A percentile compares a stretch with the other conserved stretches of the same genome.
phyloP scores from a whole-genome alignment of 2,113 vertebrate species.

The Hyla sarda region DNA sequence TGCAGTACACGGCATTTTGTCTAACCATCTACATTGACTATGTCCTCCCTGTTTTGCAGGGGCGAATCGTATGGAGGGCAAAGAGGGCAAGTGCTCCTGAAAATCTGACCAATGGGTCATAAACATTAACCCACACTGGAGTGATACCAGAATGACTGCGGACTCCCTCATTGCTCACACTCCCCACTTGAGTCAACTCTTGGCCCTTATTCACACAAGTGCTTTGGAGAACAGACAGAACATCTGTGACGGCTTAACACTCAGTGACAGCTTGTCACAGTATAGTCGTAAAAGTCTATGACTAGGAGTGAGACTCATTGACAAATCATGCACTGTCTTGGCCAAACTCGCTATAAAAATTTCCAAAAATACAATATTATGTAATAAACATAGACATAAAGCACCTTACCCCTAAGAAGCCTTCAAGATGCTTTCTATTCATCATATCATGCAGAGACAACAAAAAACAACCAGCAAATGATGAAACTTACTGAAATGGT shows the following conservation, averaged over 20 bases:
- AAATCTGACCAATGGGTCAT: background rate
- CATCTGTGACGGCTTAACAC: conserved; percentile 27
- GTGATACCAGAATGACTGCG: background rate
- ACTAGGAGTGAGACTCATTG: background rate
- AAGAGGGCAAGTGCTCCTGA: no score
- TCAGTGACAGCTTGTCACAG: background rate
- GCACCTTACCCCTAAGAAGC: background rate
- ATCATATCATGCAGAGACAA: background rate
- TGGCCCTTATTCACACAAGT: background rate
- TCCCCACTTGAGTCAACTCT: conserved; percentile 4
- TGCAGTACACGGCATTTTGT: no score
- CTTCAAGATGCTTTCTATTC: background rate
- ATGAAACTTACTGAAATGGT: background rate
- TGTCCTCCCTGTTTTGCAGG: background rate
- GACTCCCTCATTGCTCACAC: background rate
- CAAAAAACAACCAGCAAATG: background rate
- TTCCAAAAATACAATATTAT: conserved; percentile 8
- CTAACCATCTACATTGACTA: background rate
- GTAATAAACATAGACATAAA: background rate
- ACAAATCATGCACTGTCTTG: background rate
- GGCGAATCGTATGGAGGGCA: no score
- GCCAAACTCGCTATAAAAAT: background rate
- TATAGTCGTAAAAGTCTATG: background rate
- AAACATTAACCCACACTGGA: background rate
- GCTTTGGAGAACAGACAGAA: background rate